Evolutionary conservation across 2,797 vertebrate species (phyloP).

Genomic region (Melanotaenia nigrans): DNA sequence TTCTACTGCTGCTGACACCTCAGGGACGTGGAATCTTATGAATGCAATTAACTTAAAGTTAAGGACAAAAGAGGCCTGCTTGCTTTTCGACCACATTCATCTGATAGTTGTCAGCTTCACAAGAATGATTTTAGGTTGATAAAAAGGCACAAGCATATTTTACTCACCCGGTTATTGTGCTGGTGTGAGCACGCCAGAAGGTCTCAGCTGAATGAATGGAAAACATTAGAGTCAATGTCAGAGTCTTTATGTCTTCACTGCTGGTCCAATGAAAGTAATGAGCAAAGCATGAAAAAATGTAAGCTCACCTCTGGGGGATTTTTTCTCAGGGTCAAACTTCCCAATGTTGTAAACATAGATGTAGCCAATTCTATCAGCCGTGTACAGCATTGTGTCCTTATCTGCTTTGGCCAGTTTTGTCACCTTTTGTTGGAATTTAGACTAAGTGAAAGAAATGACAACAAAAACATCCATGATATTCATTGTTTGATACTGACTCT

Average conservation of each 20-base stretch:
- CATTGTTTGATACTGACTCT: conserved; percentile 11
- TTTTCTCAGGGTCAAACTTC: conserved; percentile 60
- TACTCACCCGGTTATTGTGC: conserved; percentile 73
- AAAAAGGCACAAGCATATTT: neutral
- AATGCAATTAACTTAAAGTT: conserved; percentile 19
- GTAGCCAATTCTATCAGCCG: conserved; percentile 74
- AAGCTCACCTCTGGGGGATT: conserved; percentile 53
- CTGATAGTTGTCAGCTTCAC: neutral
- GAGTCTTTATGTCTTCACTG: neutral
- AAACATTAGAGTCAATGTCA: conserved; percentile 4
- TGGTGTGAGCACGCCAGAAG: conserved; percentile 78
- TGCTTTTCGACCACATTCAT: neutral
- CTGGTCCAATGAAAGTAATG: conserved; percentile 9
- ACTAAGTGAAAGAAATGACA: conserved; percentile 54
- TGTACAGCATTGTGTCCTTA: conserved; percentile 54
- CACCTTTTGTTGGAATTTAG: conserved; percentile 73
- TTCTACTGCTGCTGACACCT: conserved; percentile 9
- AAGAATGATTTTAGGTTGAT: neutral
- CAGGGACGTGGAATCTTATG: conserved; percentile 31
- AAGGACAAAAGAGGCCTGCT: neutral
- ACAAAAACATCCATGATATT: conserved; percentile 1
- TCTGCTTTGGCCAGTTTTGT: conserved; percentile 70
- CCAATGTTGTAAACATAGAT: conserved; percentile 68
- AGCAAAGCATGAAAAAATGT: neutral
- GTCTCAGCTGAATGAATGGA: conserved; percentile 61